Evolutionary conservation across 2,113 vertebrate genomes (phyloP), one percentile per base, ranked within the genome.

Genomic region (Himantopus leucocephalus): DNA sequence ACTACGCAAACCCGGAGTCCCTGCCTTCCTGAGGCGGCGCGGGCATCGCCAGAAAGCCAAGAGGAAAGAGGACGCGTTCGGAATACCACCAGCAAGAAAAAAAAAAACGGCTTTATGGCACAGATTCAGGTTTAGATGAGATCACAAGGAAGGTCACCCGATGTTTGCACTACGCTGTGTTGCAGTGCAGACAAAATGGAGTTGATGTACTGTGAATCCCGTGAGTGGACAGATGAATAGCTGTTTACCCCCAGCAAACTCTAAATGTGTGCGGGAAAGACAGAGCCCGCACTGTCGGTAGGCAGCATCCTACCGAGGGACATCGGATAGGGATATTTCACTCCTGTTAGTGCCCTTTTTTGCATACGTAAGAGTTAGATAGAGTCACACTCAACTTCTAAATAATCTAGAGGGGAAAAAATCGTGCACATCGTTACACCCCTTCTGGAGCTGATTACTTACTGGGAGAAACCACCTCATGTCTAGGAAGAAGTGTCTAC

Each of bases 121-220:
- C 15, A 15, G 93, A 89, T 81, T 87, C 70, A 76, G 73, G 88
- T 23, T 84, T 70, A 70, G 91, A 91, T 56, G 92, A 92, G 91
- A 92, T 63, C 60, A 10, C 78, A 70, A 45, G 62, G 85, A 92
- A 97, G 97, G 97, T 95, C 94, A 95, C 8, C 64, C 26, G 17
- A 35, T 81, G 92, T 96, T 92, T 92, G 93, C 92, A 82, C 74
- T 94, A 17, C 15, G 47, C 90, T 26, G 81, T 8, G 52, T 12
- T 64, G 59, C 13, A 39, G 85, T 2, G 39, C 37, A 35, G 88
- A 63, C 4, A 27, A 87, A 83, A 92, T 35, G 79, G 94, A 94
- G 60, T 29, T 59, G 56, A 78, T 14, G 32, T 72, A 29, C 80
- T 92, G 67, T 70, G 91, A 98, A 92, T 94, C 92, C 88, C 19